Conservation (phyloP, 2,888 invertebrate genomes). For the Apocheima hispidaria region DNA sequence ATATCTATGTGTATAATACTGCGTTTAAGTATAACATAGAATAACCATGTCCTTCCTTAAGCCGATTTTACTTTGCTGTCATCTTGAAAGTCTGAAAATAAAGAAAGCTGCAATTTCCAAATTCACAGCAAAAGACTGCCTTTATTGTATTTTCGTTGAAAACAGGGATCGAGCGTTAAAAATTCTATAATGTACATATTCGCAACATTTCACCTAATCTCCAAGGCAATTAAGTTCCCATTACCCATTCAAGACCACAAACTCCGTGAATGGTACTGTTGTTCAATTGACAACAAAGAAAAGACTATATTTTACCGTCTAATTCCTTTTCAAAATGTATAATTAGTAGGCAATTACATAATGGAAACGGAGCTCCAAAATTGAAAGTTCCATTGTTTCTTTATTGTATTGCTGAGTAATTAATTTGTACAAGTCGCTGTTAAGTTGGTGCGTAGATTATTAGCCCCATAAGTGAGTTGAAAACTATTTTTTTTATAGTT, state of each 20-base stretch:
- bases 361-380: slow-evolving; percentile 36
- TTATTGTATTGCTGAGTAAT: slow-evolving; percentile 31
- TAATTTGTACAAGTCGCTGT: slow-evolving; percentile 26
- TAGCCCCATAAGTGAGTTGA: background rate
- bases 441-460: background rate
- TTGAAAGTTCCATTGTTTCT: slow-evolving; percentile 43
- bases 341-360: slow-evolving; percentile 36
- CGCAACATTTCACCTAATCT: slow-evolving; percentile 47
- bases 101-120: slow-evolving; percentile 32
- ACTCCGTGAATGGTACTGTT: slow-evolving; percentile 35
- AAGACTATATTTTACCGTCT: slow-evolving; percentile 37
- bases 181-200: slow-evolving; percentile 35
- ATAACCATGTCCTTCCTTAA: no score
- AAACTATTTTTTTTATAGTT: no score
- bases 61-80: no score
- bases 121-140: slow-evolving; percentile 7
- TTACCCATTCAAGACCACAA: slow-evolving; percentile 49
- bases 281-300: slow-evolving; percentile 47
- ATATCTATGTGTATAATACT: no score
- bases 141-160: slow-evolving; percentile 8
- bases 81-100: no score
- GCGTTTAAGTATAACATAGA: no score
- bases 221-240: slow-evolving; percentile 61
- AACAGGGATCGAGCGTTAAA: slow-evolving; percentile 16
- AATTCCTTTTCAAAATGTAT: slow-evolving; percentile 34